phyloP scores from a whole-genome alignment of 2,888 invertebrate genomes.

The Drosophila demipolita region DNA sequence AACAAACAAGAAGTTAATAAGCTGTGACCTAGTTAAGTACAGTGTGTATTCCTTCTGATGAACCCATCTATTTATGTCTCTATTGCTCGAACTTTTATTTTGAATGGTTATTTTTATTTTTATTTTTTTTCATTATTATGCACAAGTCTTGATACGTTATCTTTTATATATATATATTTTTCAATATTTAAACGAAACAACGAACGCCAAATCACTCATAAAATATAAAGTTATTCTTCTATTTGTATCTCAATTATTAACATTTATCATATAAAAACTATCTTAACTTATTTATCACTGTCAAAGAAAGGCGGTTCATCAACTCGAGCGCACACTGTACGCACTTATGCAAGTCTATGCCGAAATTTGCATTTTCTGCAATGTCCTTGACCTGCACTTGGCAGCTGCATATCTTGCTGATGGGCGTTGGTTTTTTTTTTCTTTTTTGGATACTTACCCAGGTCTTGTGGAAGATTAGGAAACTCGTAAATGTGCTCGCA shows the following conservation, averaged over 20 bases:
- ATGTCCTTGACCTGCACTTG: constrained; percentile 24
- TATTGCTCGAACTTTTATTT: background rate
- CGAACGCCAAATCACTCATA: background rate
- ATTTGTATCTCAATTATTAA: background rate
- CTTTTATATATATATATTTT: background rate
- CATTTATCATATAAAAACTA: background rate
- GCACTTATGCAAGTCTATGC: background rate
- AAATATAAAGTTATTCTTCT: background rate
- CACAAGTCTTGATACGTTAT: background rate
- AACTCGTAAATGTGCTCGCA: constrained; percentile 99
- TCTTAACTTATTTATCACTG: background rate
- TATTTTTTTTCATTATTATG: background rate
- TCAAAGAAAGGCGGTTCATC: background rate
- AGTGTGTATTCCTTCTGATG: constrained; percentile 9
- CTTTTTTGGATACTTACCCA: constrained; percentile 88
- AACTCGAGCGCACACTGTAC: constrained; percentile 10
- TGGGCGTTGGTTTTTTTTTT: background rate
- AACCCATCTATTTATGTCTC: background rate
- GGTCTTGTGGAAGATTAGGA: constrained; percentile 93
- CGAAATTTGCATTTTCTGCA: background rate
- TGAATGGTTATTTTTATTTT: background rate
- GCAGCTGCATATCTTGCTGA: constrained; percentile 4
- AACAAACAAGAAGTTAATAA: background rate
- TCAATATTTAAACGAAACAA: too few species aligned
- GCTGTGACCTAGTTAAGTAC: constrained; percentile 7